A percentile compares a stretch with the other conserved stretches of the same genome.
Evolutionary conservation across 2,113 vertebrate species (phyloP).

Genomic region (Anguilla japonica): DNA sequence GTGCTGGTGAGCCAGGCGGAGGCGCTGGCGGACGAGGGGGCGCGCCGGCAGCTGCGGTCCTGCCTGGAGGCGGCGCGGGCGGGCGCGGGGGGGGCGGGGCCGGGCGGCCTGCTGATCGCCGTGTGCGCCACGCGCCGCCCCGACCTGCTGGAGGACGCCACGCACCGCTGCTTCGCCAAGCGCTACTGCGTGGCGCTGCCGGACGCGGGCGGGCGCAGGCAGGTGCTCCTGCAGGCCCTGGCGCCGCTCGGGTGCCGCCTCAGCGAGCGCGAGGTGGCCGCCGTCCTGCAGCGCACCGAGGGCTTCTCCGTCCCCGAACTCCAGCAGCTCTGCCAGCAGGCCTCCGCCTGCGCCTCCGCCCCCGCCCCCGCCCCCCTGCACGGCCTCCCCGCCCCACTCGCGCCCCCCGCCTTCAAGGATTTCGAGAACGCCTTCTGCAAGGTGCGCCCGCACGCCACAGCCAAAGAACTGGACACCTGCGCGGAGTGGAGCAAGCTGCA

Average conservation of each 20-base stretch:
- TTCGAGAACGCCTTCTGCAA: slow-evolving; percentile 90
- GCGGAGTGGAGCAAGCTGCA: slow-evolving; percentile 94
- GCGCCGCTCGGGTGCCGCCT: slow-evolving; percentile 79
- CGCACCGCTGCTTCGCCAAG: slow-evolving; percentile 83
- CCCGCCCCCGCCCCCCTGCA: slow-evolving; percentile 53
- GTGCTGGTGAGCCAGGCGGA: slow-evolving; percentile 88
- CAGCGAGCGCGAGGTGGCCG: slow-evolving; percentile 82
- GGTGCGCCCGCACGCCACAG: slow-evolving; percentile 78
- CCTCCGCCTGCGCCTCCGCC: slow-evolving; percentile 66
- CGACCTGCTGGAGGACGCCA: slow-evolving; percentile 82
- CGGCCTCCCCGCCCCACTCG: slow-evolving; percentile 67
- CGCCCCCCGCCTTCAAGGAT: slow-evolving; percentile 82
- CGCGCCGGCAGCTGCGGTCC: slow-evolving; percentile 79
- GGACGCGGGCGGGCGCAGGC: slow-evolving; percentile 74
- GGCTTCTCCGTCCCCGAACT: slow-evolving; percentile 85
- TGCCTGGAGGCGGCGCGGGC: slow-evolving; percentile 81
- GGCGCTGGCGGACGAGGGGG: slow-evolving; percentile 73
- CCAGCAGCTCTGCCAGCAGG: slow-evolving; percentile 86
- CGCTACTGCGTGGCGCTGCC: slow-evolving; percentile 84
- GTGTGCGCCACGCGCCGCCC: slow-evolving; percentile 85
- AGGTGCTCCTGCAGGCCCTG: slow-evolving; percentile 84
- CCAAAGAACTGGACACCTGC: slow-evolving; percentile 88
- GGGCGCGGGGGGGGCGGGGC: slow-evolving; percentile 57
- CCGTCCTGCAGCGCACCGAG: slow-evolving; percentile 84
- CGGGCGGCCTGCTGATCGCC: slow-evolving; percentile 73